A percentile compares a stretch with the other conserved stretches of the same genome.
These are phyloP conservation scores for Macrocentrus cingulum DNA, from an alignment of 1,140 invertebrate species.

Conservation along the genomic window DNA sequence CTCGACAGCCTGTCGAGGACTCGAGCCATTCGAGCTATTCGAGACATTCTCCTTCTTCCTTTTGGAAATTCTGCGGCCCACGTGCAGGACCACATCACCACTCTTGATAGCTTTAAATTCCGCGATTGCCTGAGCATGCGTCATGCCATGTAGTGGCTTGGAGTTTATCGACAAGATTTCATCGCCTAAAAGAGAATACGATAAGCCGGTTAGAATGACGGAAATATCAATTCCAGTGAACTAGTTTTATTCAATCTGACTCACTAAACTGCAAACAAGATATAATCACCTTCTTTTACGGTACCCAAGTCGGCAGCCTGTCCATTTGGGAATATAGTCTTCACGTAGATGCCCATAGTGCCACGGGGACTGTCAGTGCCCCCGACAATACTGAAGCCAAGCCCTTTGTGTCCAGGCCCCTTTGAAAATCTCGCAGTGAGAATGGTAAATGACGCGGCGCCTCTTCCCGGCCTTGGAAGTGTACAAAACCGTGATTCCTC, in stretches of 20 bases:
- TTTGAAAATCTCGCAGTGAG: conserved; percentile 72
- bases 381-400: conserved; percentile 91
- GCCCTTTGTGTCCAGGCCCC: conserved; percentile 79
- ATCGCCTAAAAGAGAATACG: conserved; percentile 72
- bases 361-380: conserved; percentile 86
- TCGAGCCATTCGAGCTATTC: conserved; percentile 21
- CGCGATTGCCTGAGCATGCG: conserved; percentile 84
- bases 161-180: conserved; percentile 91
- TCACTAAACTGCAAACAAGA: no score
- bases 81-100: conserved; percentile 80
- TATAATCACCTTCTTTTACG: conserved; percentile 76
- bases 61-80: conserved; percentile 67
- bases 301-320: conserved; percentile 81
- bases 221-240: no score
- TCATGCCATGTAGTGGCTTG: conserved; percentile 76
- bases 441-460: conserved; percentile 56
- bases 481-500: conserved; percentile 59
- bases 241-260: no score
- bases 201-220: no score
- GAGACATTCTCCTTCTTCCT: conserved; percentile 49
- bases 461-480: conserved; percentile 55
- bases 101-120: conserved; percentile 87
- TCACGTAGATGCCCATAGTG: conserved; percentile 88
- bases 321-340: conserved; percentile 85
- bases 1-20: conserved; percentile 33